Base-by-base conservation (phyloP, 2,113 vertebrate species). In the Malaclemys terrapin region DNA sequence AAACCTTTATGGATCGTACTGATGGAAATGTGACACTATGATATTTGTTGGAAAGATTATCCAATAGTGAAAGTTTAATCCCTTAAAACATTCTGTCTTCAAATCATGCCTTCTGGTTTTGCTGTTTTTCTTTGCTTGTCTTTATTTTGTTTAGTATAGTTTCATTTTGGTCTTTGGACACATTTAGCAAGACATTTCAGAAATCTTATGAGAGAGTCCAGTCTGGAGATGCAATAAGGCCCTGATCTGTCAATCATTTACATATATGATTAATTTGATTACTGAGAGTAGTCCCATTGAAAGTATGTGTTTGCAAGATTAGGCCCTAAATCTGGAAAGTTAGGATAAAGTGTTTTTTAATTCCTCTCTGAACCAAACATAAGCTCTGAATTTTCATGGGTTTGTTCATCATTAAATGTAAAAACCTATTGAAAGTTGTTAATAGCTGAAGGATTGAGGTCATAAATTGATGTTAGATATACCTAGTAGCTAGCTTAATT, bases 61-160 rank as follows among this genome's bases (percentile, higher is more conserved):
- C 83, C 83, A 91, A 80, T 47, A 88, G 62, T 89, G 81, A 95
- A 94, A 89, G 20, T 78, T 90, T 78, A 95, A 97, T 88, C 56
- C 56, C 89, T 91, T 86, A 50, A 95, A 95, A 82, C 9, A 83
- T 79, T 50, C n/a, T 93, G 16, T 53, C 91, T 96, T 97, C 82
- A 91, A 94, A 80, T 91, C 13, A 31, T 59, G 10, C 10, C 11
- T 54, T 92, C 84, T 16, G 16, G 3, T 5, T 88, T 95, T 91
- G 92, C 47, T 31, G 12, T 50, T 79, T 92, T 93, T 19, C n/a
- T 95, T 96, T 93, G 57, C 29, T 65, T 57, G 65, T 86, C 92
- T 75, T 50, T 38, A 13, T 91, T 95, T 94, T 92, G 86, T 59
- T 92, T 94, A 50, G 14, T 62, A 53, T 83, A 81, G n/a, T 88